Evolutionary conservation across 2,888 invertebrate species (phyloP).

Genomic region (Idaea aversata): DNA sequence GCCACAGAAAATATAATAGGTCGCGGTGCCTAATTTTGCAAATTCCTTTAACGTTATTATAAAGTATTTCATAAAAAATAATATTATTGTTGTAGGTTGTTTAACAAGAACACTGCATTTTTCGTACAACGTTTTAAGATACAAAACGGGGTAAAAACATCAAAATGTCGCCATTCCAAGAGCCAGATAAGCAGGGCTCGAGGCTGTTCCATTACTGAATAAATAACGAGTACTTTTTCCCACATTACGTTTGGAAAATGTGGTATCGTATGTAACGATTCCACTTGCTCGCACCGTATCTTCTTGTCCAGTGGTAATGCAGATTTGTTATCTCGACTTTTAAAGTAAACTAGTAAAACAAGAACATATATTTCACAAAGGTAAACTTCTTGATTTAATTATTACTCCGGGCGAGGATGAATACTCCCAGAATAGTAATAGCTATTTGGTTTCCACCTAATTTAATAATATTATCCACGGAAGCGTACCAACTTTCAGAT

Average conservation of each 20-base stretch:
- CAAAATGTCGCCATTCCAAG: background rate
- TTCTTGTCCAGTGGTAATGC: background rate
- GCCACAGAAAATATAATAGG: no score
- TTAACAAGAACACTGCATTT: background rate
- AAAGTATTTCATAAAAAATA: background rate
- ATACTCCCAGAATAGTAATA: no score
- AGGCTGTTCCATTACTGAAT: conserved; percentile 4
- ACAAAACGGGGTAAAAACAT: background rate
- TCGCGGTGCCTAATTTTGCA: no score
- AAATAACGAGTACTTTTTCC: conserved; percentile 2
- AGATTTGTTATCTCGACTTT: conserved; percentile 1
- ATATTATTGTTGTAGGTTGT: background rate
- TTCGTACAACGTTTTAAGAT: background rate
- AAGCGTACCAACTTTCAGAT: no score
- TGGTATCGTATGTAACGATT: background rate
- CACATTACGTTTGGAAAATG: conserved; percentile 2
- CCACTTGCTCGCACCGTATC: background rate
- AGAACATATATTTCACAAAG: no score
- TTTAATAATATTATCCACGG: no score
- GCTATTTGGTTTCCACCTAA: no score
- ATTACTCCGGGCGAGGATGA: no score
- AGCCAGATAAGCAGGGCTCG: background rate
- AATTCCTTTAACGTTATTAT: background rate
- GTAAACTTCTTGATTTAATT: no score
- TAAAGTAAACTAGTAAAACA: background rate